Base-by-base conservation (phyloP, 2,113 vertebrate species). In the Zosterops borbonicus region DNA sequence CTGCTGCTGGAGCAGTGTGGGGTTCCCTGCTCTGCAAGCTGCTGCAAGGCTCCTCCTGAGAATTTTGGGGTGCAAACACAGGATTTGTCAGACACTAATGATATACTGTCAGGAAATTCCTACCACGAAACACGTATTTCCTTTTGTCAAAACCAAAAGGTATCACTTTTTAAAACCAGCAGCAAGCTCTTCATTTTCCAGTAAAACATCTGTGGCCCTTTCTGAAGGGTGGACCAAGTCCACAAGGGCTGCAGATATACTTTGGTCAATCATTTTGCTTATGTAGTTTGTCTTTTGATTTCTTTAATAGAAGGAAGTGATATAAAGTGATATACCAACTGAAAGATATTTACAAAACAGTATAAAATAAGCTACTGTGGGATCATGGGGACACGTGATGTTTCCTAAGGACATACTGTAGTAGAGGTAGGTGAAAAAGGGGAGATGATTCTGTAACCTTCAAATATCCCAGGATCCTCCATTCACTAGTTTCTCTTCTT, bases 401-500 rank as follows among this genome's bases (percentile, higher is more conserved):
- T 91, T 98, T 97, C 87, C 96, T 96, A 96, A 96, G 92, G 94
- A 97, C 95, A 97, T 97, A 97, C 97, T 96, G 96, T 94, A 31
- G 95, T 95, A 98, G 98, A 98, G 98, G 98, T 98, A 98, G 98
- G 97, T 98, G 96, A 98, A 95, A 97, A 96, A 85, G 89, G 96
- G 96, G 96, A 97, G 97, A 98, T 90, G 94, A 96, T 75, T 96
- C 91, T 97, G 94, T 92, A 92, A 95, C 96, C 94, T 97, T 98
- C 95, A 95, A 92, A 97, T 93, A 96, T 95, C 90, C 93, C 96
- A 97, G 94, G 96, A 95, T 96, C 96, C 96, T 97, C 98, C 96
- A 97, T 97, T 97, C 95, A 89, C 95, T 94, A 70, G 62, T 95
- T 93, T 95, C 79, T 96, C 87, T 93, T 96, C 93, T 90, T 83